phyloP scores from a whole-genome alignment of 2,113 vertebrate genomes.

The Phylloscopus trochiloides region DNA sequence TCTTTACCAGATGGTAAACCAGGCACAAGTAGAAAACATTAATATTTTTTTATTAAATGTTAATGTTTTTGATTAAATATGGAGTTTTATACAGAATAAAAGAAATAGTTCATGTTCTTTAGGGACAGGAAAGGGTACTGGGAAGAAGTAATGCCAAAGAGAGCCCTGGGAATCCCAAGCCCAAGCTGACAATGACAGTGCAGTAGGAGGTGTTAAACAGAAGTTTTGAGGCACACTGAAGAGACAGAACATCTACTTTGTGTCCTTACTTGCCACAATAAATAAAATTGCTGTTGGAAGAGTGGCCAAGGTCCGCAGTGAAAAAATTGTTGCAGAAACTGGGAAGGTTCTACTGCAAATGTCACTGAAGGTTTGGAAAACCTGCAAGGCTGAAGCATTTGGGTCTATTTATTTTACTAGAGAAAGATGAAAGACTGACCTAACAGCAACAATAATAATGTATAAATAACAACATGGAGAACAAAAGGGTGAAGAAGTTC shows the following conservation, averaged over 20 bases:
- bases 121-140: neutral
- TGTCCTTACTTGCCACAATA: neutral
- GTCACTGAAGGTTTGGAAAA: neutral
- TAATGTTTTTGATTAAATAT: neutral
- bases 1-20: neutral
- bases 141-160: neutral
- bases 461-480: neutral
- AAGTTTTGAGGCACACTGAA: neutral
- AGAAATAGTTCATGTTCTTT: neutral
- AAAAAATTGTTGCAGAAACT: neutral
- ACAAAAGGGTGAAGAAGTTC: neutral
- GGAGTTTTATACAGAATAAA: neutral
- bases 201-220: neutral
- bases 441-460: neutral
- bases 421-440: neutral
- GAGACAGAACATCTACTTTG: neutral
- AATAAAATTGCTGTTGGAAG: neutral
- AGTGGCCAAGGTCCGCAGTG: neutral
- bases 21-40: neutral
- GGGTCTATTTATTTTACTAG: accelerated
- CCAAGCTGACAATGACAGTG: neutral
- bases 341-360: neutral
- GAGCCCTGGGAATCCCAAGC: neutral
- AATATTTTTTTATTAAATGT: neutral
- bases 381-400: neutral